Evolutionary conservation across 2,113 vertebrate species (phyloP).

Genomic region (Pterophyllum scalare): DNA sequence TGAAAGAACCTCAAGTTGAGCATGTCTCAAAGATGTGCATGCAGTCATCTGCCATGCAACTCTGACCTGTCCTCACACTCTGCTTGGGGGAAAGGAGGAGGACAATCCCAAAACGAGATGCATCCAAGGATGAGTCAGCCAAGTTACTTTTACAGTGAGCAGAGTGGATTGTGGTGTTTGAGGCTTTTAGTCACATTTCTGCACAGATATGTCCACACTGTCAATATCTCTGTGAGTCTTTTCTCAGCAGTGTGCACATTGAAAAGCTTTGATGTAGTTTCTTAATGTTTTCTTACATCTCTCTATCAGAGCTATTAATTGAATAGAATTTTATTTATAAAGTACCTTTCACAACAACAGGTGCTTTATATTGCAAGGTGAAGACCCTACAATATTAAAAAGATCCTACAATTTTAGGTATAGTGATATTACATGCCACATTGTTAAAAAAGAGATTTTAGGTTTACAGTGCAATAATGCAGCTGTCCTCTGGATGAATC

Average conservation of each 20-base stretch:
- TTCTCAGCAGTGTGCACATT: not conserved
- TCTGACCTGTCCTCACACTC: not conserved
- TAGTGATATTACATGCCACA: no score
- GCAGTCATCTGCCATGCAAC: not conserved
- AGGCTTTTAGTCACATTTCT: not conserved
- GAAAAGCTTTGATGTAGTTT: no score
- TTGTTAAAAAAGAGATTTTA: no score
- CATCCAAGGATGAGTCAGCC: not conserved
- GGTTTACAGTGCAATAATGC: not conserved
- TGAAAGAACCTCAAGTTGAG: no score
- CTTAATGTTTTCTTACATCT: no score
- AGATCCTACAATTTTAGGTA: no score
- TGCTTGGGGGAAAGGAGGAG: no score
- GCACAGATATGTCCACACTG: not conserved
- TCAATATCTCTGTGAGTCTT: not conserved
- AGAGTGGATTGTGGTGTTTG: not conserved
- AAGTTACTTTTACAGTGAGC: not conserved
- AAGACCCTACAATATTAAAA: no score
- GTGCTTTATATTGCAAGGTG: no score
- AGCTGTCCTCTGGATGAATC: not conserved
- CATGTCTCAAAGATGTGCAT: not conserved
- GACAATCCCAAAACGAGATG: not conserved
- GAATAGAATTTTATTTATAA: no score
- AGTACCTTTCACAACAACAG: no score
- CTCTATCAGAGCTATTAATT: no score